These are phyloP conservation scores for Sisyra terminalis DNA, from an alignment of 2,888 invertebrate species.

Conservation along the genomic window DNA sequence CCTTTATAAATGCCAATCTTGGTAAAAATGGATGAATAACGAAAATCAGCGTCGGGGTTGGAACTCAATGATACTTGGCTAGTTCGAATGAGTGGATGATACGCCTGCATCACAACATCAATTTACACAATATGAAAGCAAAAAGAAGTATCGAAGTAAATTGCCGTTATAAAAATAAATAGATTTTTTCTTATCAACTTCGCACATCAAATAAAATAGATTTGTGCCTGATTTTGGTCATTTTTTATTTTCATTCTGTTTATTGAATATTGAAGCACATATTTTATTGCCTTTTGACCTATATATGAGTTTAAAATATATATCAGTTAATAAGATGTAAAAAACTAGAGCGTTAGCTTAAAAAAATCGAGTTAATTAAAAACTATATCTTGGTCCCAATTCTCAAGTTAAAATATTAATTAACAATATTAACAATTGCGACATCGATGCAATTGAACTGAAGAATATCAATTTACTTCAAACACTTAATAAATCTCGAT, in stretches of 20 bases:
- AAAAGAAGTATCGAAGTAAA: no score
- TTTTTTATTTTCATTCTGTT: not conserved
- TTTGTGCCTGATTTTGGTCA: no score
- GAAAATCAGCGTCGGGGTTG: slow-evolving; percentile 81
- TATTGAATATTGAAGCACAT: not conserved
- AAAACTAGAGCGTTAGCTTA: no score
- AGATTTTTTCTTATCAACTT: no score
- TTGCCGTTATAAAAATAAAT: no score
- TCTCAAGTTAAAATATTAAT: no score
- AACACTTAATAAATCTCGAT: not conserved
- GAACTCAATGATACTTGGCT: slow-evolving; percentile 85
- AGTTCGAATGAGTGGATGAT: slow-evolving; percentile 52
- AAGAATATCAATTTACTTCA: not conserved
- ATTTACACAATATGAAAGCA: no score
- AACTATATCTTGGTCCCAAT: no score
- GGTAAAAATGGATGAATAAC: slow-evolving; percentile 80
- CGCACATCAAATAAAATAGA: no score
- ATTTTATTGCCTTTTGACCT: not conserved
- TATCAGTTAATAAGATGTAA: no score
- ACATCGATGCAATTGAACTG: not conserved
- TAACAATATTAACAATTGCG: no score
- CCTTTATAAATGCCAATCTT: slow-evolving; percentile 82
- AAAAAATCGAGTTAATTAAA: no score
- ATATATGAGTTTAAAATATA: not conserved
- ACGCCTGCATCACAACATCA: slow-evolving; percentile 22